phyloP scores from a whole-genome alignment of 2,888 invertebrate species.

The Ennomos fuscantarius region DNA sequence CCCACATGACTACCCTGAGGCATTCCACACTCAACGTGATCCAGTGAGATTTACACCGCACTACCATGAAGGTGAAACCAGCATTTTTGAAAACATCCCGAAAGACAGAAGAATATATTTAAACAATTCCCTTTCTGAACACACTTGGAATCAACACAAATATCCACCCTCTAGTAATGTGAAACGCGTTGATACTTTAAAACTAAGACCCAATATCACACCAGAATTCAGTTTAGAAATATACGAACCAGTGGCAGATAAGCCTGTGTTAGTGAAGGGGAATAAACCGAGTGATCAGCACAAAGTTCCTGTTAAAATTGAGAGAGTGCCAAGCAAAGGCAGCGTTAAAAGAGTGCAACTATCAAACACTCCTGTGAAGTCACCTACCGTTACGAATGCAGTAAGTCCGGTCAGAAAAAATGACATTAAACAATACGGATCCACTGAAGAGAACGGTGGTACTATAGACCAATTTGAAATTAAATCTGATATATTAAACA shows the following conservation, averaged over 20 bases:
- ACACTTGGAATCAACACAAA: slow-evolving; percentile 29
- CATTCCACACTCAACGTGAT: not conserved
- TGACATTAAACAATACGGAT: slow-evolving; percentile 1
- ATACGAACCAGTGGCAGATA: slow-evolving; percentile 16
- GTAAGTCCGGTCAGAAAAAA: slow-evolving; percentile 13
- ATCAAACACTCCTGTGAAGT: slow-evolving; percentile 49
- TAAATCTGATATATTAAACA: slow-evolving; percentile 25
- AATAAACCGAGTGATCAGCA: slow-evolving; percentile 16
- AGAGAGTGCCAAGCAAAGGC: slow-evolving; percentile 54
- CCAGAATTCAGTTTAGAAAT: slow-evolving; percentile 22
- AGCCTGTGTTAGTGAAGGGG: slow-evolving; percentile 7
- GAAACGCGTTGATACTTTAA: slow-evolving; percentile 5
- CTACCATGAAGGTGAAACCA: not conserved
- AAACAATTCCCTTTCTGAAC: slow-evolving; percentile 55
- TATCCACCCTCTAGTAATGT: slow-evolving; percentile 5
- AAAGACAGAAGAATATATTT: slow-evolving; percentile 44
- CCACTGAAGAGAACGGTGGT: slow-evolving; percentile 1
- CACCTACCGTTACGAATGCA: slow-evolving; percentile 37
- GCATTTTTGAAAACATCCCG: not conserved
- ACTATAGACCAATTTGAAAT: slow-evolving; percentile 30
- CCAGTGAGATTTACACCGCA: not conserved
- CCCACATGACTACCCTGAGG: not conserved
- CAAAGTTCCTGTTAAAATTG: slow-evolving; percentile 43
- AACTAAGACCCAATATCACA: slow-evolving; percentile 14
- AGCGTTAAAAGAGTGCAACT: slow-evolving; percentile 55